Evolutionary conservation across 2,888 invertebrate genomes (phyloP).

Genomic region (Zelleria hepariella): DNA sequence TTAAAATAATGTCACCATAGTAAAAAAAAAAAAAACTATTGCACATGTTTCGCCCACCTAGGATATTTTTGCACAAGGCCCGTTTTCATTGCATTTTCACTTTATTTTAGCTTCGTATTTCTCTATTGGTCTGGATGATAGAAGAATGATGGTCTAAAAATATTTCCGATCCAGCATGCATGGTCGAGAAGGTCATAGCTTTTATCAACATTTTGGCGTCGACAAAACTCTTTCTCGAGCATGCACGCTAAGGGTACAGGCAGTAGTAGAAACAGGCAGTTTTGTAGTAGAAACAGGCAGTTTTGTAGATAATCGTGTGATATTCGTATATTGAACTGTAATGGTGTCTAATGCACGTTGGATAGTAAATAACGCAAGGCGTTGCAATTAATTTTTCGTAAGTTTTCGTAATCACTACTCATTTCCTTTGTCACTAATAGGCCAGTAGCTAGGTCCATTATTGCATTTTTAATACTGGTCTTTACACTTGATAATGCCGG

Average conservation of each 20-base stretch:
- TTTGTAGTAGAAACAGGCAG: too few relatives aligned
- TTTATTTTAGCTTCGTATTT: conserved; percentile 21
- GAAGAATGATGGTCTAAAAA: conserved; percentile 10
- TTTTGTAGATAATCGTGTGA: conserved; percentile 50
- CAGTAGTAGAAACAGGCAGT: too few relatives aligned
- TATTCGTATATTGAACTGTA: conserved; percentile 47
- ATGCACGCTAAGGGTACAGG: too few relatives aligned
- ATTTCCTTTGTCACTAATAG: conserved; percentile 42
- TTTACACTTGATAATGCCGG: too few relatives aligned
- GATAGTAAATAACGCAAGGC: conserved; percentile 43
- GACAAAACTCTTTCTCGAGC: too few relatives aligned
- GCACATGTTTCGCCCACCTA: too few relatives aligned
- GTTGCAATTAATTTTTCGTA: conserved; percentile 26
- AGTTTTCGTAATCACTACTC: conserved; percentile 33
- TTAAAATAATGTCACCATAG: too few relatives aligned
- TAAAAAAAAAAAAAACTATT: too few relatives aligned
- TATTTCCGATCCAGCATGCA: too few relatives aligned
- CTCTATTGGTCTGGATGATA: conserved; percentile 42
- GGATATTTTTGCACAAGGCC: too few relatives aligned
- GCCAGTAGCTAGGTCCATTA: too few relatives aligned
- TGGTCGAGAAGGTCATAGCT: conserved; percentile 6
- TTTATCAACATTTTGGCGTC: conserved; percentile 6
- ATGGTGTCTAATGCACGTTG: conserved; percentile 39
- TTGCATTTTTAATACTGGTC: too few relatives aligned
- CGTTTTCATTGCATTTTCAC: neutral